Evolutionary conservation across 2,113 vertebrate species (phyloP).

Genomic region (Ageneiosus marmoratus): DNA sequence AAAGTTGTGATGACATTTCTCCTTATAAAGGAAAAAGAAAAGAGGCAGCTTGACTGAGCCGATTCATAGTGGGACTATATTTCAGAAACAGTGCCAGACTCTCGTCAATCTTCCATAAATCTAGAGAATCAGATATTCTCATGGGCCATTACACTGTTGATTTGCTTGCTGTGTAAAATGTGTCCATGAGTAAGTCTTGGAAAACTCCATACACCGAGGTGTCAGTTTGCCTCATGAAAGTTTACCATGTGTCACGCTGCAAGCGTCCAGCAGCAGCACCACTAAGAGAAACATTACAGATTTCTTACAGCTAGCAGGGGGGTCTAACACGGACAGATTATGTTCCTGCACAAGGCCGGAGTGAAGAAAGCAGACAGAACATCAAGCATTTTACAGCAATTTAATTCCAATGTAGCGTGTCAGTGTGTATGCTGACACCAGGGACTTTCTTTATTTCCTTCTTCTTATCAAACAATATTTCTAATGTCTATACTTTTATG

Average conservation of each 20-base stretch:
- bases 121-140: constrained; percentile 55
- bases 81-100: constrained; percentile 60
- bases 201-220: constrained; percentile 23
- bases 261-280: not conserved
- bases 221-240: constrained; percentile 38
- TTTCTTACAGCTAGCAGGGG: constrained; percentile 38
- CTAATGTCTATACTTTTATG: not conserved
- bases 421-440: not conserved
- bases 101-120: constrained; percentile 42
- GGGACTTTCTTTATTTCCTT: constrained; percentile 6
- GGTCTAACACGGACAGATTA: constrained; percentile 34
- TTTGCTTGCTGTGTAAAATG: constrained; percentile 21
- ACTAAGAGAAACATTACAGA: constrained; percentile 27
- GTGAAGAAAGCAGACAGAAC: constrained; percentile 18
- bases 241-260: constrained; percentile 17
- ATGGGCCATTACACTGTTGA: constrained; percentile 47
- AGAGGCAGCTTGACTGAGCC: constrained; percentile 50
- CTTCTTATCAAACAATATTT: not conserved
- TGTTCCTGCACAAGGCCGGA: constrained; percentile 24
- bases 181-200: constrained; percentile 16
- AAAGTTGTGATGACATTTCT: not conserved
- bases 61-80: constrained; percentile 19
- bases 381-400: constrained; percentile 32
- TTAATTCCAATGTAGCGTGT: constrained; percentile 16
- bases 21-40: not conserved